These are phyloP conservation scores for Drosophila dives DNA, from an alignment of 2,888 invertebrate species.

Conservation along the genomic window DNA sequence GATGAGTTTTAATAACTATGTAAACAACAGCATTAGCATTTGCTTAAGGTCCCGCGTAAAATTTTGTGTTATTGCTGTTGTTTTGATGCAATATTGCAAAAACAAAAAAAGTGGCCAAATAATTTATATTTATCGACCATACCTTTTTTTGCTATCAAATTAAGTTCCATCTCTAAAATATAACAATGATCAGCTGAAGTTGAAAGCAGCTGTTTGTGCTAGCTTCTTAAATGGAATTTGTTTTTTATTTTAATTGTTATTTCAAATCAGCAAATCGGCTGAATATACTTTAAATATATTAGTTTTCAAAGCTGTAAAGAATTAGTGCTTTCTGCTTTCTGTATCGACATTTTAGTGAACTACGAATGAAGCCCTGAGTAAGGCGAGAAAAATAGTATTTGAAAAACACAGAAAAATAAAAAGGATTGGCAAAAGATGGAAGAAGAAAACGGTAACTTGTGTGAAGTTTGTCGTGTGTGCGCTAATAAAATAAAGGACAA, in stretches of 20 bases:
- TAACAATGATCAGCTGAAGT: neutral
- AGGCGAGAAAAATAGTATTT: neutral
- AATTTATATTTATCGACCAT: conserved; percentile 1
- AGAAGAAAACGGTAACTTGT: conserved; percentile 20
- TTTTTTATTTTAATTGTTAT: neutral
- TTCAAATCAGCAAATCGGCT: neutral
- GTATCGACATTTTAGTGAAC: neutral
- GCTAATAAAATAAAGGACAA: conserved; percentile 69
- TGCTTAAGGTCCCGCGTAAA: conserved; percentile 48
- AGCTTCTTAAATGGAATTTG: neutral
- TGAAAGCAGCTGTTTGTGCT: neutral
- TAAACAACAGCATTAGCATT: conserved; percentile 6
- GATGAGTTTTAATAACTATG: conserved; percentile 1
- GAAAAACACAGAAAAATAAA: neutral
- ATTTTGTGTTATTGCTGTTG: conserved; percentile 28
- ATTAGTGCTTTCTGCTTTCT: neutral
- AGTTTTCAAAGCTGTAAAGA: neutral
- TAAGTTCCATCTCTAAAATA: conserved; percentile 9
- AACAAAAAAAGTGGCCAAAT: neutral
- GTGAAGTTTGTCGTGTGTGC: conserved; percentile 58
- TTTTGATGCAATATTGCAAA: conserved; percentile 30
- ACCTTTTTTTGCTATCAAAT: neutral
- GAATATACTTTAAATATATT: neutral
- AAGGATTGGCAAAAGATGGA: conserved; percentile 18
- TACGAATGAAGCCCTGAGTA: neutral